Base-by-base conservation (phyloP, 2,888 invertebrate genomes). In the Ophioninae sp. region DNA sequence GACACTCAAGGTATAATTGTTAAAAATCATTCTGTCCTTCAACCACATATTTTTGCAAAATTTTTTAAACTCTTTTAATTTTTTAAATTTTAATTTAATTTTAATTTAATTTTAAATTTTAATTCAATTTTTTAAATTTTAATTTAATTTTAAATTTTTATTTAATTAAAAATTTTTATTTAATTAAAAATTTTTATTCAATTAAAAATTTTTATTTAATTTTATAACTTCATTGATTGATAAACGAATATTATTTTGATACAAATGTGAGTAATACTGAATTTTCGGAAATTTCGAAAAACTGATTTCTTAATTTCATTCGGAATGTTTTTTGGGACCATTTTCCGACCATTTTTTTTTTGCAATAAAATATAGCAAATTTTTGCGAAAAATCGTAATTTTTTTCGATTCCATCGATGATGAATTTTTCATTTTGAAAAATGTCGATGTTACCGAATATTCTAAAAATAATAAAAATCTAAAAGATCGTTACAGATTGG, bases 1-100 rank as follows among this genome's bases (percentile, higher is more conserved):
- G 96, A 96, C 89, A 95, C 96, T 10, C 94, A 93, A 86, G 96
- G 95, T 94, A 87, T 72, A 84, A 39, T 59, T 5, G 51, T 44
- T 13, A 3, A 10, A 44, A 3, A 8, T 8, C 41, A 41, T 8
- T 7, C 9, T 7, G 10, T 41, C 41, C 9, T 41, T 39, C 56
- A 2, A 39, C 3, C 10, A 71, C 8, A 20, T 61, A 0, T 41
- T 59, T 10, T 8, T 7, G 22, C 13, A 61, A 13, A 20, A 41
- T 22, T 5, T 23, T 67, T 8, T 6, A n/a, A n/a, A n/a, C n/a
- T n/a, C n/a, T n/a, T 67, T 67, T 22, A 0, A 30, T 22, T 67
- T n/a, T n/a, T n/a, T 5, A 30, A n/a, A n/a, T n/a, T n/a, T n/a
- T n/a, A n/a, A n/a, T n/a, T n/a, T n/a, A n/a, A n/a, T n/a, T n/a